Evolutionary conservation across 1,140 invertebrate genomes (phyloP).

Genomic region (Heliconius congener): DNA sequence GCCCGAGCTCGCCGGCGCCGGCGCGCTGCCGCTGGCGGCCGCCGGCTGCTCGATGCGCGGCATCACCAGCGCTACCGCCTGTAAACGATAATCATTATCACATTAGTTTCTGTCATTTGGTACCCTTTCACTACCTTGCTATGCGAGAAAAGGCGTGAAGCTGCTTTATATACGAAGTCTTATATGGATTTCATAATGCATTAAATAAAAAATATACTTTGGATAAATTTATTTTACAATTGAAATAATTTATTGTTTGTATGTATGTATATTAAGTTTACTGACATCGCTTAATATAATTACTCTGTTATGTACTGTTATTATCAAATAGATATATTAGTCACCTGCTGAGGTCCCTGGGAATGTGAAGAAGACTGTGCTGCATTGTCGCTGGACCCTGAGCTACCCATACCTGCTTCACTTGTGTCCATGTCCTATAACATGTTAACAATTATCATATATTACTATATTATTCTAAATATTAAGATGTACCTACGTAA

Average conservation of each 20-base stretch:
- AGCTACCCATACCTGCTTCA: constrained; percentile 72
- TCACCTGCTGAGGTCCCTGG: constrained; percentile 70
- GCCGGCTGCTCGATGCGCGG: constrained; percentile 85
- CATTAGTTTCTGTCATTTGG: too few species aligned
- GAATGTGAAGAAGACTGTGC: constrained; percentile 73
- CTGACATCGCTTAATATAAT: too few species aligned
- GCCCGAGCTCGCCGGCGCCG: constrained; percentile 47
- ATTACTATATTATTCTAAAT: neutral
- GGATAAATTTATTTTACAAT: too few species aligned
- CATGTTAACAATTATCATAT: neutral
- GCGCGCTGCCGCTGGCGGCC: constrained; percentile 44
- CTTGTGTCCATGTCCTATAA: constrained; percentile 80
- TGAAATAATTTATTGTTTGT: too few species aligned
- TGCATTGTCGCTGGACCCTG: constrained; percentile 64
- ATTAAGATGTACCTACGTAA: too few species aligned
- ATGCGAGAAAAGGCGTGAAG: too few species aligned
- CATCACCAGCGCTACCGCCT: constrained; percentile 88
- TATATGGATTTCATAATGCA: too few species aligned
- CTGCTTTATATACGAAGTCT: too few species aligned
- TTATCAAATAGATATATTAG: neutral
- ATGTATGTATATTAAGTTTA: too few species aligned
- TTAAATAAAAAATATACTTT: too few species aligned
- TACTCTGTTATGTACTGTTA: too few species aligned
- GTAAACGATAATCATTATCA: constrained; percentile 39
- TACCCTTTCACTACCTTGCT: too few species aligned